phyloP scores from a whole-genome alignment of 2,113 vertebrate genomes.

The Nothobranchius kuhntae region DNA sequence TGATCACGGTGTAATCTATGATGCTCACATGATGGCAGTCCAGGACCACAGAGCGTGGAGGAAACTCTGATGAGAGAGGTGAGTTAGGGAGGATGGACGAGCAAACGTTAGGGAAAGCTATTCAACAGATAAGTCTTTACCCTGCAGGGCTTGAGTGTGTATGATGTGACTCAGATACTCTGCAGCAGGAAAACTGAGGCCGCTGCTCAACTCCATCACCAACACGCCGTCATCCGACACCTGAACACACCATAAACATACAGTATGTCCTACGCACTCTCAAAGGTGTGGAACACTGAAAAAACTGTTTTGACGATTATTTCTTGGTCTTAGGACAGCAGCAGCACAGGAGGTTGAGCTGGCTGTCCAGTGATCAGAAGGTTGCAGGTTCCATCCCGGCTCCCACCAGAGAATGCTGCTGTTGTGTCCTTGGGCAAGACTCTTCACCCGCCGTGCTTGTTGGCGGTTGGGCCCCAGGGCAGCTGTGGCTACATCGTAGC shows the following conservation, averaged over 20 bases:
- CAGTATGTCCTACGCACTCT: background rate
- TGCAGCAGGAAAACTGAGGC: slow-evolving; percentile 86
- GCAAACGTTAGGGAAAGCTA: background rate
- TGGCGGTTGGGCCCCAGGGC: no score
- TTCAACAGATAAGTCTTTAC: slow-evolving; percentile 57
- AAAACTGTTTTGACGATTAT: no score
- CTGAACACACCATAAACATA: slow-evolving; percentile 60
- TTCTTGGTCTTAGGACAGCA: no score
- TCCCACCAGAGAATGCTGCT: no score
- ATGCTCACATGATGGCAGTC: slow-evolving; percentile 86
- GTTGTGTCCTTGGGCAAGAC: no score
- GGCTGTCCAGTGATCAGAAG: no score
- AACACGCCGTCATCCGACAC: slow-evolving; percentile 74
- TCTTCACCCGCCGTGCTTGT: no score
- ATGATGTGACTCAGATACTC: slow-evolving; percentile 80
- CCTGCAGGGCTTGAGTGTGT: slow-evolving; percentile 77
- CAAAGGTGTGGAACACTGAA: no score
- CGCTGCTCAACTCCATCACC: slow-evolving; percentile 80
- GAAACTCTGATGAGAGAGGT: slow-evolving; percentile 65
- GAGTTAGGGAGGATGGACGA: background rate
- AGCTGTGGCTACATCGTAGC: no score
- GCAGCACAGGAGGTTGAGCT: no score
- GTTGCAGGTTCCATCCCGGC: no score
- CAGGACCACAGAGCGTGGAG: slow-evolving; percentile 74
- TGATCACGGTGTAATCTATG: slow-evolving; percentile 87